These are phyloP conservation scores for Hipposideros armiger DNA, from an alignment of 2,113 vertebrate genomes.

Conservation along the genomic window DNA sequence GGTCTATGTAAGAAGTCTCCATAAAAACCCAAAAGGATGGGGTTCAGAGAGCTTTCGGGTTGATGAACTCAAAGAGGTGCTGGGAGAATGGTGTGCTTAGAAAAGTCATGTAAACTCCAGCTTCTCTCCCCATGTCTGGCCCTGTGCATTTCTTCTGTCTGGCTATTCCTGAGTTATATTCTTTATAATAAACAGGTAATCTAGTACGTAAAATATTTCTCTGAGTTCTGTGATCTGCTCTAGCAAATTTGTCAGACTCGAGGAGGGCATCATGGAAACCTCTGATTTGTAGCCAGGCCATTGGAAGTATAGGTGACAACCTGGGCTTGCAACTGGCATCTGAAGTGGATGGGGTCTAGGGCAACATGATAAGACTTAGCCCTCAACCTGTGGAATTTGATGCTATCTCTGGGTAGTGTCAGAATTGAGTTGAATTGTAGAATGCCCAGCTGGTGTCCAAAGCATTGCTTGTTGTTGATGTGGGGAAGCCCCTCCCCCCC, in stretches of 20 bases:
- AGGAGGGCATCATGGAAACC: neutral
- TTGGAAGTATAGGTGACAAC: neutral
- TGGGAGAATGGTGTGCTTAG: neutral
- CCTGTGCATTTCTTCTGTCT: neutral
- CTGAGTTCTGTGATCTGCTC: neutral
- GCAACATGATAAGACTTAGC: neutral
- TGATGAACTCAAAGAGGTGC: neutral
- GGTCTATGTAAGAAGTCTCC: neutral
- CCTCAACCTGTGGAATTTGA: neutral
- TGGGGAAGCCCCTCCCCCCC: neutral
- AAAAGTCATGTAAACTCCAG: neutral
- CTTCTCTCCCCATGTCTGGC: too few relatives aligned
- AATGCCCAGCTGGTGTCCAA: neutral
- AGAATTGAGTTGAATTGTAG: neutral
- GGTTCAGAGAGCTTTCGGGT: neutral
- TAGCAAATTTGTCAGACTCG: neutral
- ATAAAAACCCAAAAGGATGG: neutral
- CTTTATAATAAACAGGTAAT: neutral
- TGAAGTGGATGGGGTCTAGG: neutral
- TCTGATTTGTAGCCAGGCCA: neutral
- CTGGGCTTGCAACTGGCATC: neutral
- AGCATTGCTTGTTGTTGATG: neutral
- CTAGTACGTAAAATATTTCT: neutral
- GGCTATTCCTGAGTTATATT: neutral
- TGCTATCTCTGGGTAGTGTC: neutral